Evolutionary conservation across 2,797 vertebrate species (phyloP).

Genomic region (Sylvilagus floridanus): DNA sequence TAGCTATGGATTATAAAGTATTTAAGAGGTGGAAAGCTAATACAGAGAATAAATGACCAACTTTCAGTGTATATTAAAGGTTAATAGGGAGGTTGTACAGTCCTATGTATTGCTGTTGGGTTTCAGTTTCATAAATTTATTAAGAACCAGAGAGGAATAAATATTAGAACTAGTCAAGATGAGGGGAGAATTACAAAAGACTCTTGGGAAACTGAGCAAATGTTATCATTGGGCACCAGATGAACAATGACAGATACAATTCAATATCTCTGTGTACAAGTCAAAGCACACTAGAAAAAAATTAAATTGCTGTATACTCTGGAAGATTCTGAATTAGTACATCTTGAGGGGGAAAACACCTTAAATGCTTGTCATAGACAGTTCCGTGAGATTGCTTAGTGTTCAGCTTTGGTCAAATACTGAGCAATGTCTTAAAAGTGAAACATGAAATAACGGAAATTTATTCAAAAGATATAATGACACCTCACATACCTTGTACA

Average conservation of each 20-base stretch:
- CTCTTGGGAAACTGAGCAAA: slow-evolving; percentile 48
- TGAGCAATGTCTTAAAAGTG: not conserved
- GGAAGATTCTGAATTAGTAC: slow-evolving; percentile 3
- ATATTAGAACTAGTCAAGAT: slow-evolving; percentile 54
- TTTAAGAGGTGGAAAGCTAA: slow-evolving; percentile 57
- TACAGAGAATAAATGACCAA: slow-evolving; percentile 56
- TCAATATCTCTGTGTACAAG: slow-evolving; percentile 57
- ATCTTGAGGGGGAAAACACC: not conserved
- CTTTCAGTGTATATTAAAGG: not conserved
- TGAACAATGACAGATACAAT: slow-evolving; percentile 70
- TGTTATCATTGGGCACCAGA: slow-evolving; percentile 61
- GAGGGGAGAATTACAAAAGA: slow-evolving; percentile 37
- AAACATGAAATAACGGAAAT: slow-evolving; percentile 56
- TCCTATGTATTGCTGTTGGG: not conserved
- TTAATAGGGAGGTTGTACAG: slow-evolving; percentile 31
- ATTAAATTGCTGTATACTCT: not conserved
- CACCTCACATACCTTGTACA: not conserved
- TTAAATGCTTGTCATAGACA: not conserved
- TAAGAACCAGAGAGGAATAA: slow-evolving; percentile 60
- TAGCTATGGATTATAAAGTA: slow-evolving; percentile 38
- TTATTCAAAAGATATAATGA: slow-evolving; percentile 28
- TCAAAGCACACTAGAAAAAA: slow-evolving; percentile 46
- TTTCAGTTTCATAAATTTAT: slow-evolving; percentile 58
- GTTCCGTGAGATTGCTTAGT: not conserved
- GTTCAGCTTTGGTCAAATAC: not conserved